Evolutionary conservation across 2,113 vertebrate species (phyloP).

Genomic region (Nyctibius bracteatus): DNA sequence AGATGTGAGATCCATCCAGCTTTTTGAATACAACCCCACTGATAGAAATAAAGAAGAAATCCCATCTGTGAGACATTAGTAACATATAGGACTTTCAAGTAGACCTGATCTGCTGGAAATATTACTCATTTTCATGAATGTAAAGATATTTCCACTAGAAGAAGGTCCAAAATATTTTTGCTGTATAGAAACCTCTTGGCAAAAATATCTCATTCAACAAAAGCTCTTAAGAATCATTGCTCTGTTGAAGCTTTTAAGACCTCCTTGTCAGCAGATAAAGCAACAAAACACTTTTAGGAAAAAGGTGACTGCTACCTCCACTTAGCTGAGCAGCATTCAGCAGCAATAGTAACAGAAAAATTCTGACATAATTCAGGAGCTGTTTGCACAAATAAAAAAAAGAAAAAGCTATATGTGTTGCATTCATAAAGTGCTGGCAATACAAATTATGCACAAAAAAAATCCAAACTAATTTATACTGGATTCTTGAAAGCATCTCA

Average conservation of each 20-base stretch:
- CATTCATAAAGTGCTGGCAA: background rate
- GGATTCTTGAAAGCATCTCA: background rate
- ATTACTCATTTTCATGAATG: background rate
- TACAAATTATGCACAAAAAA: background rate
- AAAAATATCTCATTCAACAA: background rate
- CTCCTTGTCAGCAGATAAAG: background rate
- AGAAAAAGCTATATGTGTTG: rapidly evolving
- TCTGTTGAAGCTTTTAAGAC: background rate
- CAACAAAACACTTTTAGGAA: background rate
- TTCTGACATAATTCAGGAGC: background rate
- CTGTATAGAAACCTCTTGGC: background rate
- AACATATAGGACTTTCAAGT: background rate
- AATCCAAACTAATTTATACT: background rate
- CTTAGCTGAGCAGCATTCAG: background rate
- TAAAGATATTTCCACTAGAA: background rate
- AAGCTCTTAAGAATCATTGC: background rate
- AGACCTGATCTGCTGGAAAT: background rate
- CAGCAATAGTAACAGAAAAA: background rate
- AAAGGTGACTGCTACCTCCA: background rate
- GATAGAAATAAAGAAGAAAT: background rate
- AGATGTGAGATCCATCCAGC: background rate
- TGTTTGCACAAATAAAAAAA: background rate
- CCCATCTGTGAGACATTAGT: background rate
- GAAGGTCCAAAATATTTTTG: background rate
- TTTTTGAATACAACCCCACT: background rate